Percentiles rank a stretch among this genome's conserved stretches.
Evolutionary conservation across 2,888 invertebrate genomes (phyloP).

Genomic region (Drosophila aldrichi): DNA sequence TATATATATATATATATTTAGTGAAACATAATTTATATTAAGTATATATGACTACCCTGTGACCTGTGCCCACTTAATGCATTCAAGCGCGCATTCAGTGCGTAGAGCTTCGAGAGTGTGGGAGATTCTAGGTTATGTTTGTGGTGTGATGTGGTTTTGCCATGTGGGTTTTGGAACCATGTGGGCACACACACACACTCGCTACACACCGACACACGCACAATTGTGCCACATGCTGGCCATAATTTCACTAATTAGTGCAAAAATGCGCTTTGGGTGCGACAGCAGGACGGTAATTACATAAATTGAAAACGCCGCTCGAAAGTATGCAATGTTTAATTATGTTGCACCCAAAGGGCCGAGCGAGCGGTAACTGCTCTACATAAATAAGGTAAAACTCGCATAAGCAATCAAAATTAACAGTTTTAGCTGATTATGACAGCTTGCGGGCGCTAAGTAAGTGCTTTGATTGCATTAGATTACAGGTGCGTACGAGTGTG

Average conservation of each 20-base stretch:
- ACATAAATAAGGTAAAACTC: constrained; percentile 6
- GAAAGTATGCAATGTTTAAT: constrained; percentile 70
- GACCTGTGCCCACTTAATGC: constrained; percentile 24
- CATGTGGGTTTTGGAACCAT: background rate
- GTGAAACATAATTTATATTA: background rate
- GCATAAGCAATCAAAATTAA: constrained; percentile 32
- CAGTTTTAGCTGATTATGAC: constrained; percentile 34
- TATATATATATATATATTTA: background rate
- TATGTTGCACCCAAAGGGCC: constrained; percentile 34
- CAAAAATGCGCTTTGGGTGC: constrained; percentile 54
- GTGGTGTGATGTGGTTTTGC: constrained; percentile 8
- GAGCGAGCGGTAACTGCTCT: background rate
- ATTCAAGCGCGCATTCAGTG: background rate
- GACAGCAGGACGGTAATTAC: constrained; percentile 53
- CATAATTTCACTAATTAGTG: constrained; percentile 74
- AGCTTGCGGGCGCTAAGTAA: constrained; percentile 27
- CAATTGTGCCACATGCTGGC: constrained; percentile 34
- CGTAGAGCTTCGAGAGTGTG: constrained; percentile 6
- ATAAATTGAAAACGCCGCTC: constrained; percentile 59
- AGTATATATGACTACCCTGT: constrained; percentile 1
- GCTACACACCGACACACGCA: background rate
- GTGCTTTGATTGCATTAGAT: constrained; percentile 27
- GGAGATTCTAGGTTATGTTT: constrained; percentile 3
- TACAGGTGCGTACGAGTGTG: background rate
- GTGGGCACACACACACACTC: constrained; percentile 2